phyloP scores from a whole-genome alignment of 92 coral and sea anemone species.

The Bergia puertoricense region DNA sequence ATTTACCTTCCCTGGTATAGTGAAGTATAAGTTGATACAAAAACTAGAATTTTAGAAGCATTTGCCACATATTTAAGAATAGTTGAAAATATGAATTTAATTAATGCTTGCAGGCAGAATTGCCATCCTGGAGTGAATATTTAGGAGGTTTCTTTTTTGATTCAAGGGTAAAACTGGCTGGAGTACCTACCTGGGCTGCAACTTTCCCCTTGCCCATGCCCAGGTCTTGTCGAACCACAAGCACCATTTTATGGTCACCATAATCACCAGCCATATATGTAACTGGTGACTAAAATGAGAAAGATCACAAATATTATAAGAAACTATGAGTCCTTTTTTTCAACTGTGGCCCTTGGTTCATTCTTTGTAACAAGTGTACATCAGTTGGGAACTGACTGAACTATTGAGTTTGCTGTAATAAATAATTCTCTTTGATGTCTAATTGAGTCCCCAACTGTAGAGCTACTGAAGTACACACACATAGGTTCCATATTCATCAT shows the following conservation, averaged over 20 bases:
- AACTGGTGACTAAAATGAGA: constrained; percentile 29
- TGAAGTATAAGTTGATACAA: too few species aligned
- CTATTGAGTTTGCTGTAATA: too few species aligned
- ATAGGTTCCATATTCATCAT: too few species aligned
- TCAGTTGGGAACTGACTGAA: background rate
- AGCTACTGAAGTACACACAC: too few species aligned
- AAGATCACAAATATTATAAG: background rate
- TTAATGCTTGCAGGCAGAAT: background rate
- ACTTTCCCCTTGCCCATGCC: constrained; percentile 99
- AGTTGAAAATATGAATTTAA: too few species aligned
- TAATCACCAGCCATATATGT: constrained; percentile 60
- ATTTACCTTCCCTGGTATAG: too few species aligned
- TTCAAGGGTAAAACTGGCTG: background rate
- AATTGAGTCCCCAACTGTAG: too few species aligned
- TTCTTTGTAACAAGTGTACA: background rate
- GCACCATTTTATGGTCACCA: constrained; percentile 96
- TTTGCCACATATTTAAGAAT: too few species aligned
- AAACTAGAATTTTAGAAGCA: too few species aligned
- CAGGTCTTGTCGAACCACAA: constrained; percentile 94
- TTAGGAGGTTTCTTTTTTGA: too few species aligned
- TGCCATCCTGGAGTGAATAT: background rate
- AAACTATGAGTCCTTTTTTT: background rate
- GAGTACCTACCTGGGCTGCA: constrained; percentile 87
- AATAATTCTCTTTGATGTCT: too few species aligned
- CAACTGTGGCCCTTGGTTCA: background rate